phyloP scores from a whole-genome alignment of 2,888 invertebrate genomes.

The Nymphalis c-album region DNA sequence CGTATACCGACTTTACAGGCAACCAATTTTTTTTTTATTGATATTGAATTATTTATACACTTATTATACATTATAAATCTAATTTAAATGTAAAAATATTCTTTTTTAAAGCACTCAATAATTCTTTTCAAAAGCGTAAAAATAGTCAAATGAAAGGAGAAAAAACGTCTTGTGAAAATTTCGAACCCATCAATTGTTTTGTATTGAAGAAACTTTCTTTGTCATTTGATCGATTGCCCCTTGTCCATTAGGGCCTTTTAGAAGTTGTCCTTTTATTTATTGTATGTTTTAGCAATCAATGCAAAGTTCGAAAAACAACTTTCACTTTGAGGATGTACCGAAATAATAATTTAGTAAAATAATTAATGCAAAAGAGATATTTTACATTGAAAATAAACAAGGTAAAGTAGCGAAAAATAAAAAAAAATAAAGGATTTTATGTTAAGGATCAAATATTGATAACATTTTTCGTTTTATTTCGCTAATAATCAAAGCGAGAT shows the following conservation, averaged over 20 bases:
- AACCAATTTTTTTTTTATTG: too few relatives aligned
- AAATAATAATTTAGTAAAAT: constrained; percentile 60
- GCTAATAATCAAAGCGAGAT: constrained; percentile 49
- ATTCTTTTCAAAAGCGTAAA: constrained; percentile 49
- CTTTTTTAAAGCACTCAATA: background rate
- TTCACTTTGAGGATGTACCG: constrained; percentile 57
- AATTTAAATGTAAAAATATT: constrained; percentile 16
- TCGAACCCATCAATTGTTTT: constrained; percentile 69
- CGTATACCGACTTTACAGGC: too few relatives aligned
- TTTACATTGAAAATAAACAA: constrained; percentile 23
- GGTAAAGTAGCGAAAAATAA: background rate
- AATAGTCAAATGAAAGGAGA: constrained; percentile 52
- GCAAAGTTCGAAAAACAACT: constrained; percentile 62
- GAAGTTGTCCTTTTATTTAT: constrained; percentile 77
- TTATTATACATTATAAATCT: background rate
- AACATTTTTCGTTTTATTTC: constrained; percentile 22
- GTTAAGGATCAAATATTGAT: background rate
- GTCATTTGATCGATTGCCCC: constrained; percentile 78
- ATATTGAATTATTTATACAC: background rate
- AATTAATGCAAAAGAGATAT: constrained; percentile 26
- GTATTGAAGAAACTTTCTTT: constrained; percentile 74
- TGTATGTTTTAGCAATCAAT: constrained; percentile 69
- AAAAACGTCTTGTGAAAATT: constrained; percentile 57
- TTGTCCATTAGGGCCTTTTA: constrained; percentile 78
- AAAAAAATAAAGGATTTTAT: background rate